Conservation (phyloP, 1,140 invertebrate genomes). For the Drosophila equinoxialis region DNA sequence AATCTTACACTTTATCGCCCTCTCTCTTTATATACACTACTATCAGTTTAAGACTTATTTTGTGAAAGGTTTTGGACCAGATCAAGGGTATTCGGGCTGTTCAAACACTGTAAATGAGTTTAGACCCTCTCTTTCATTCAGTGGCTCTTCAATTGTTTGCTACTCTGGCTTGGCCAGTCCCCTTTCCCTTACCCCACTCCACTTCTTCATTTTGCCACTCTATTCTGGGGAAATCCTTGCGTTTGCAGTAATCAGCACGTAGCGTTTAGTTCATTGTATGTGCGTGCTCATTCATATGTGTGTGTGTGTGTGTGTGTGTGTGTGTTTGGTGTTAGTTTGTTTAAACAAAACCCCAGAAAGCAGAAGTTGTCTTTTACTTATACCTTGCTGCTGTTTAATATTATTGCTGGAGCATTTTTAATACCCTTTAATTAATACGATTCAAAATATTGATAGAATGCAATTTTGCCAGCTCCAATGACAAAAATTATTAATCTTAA, state of each 20-base stretch:
- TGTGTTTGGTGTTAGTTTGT: slow-evolving; percentile 54
- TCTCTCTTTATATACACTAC: too few species aligned
- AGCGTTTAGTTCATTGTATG: slow-evolving; percentile 76
- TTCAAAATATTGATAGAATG: too few species aligned
- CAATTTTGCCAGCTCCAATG: too few species aligned
- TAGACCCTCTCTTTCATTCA: not conserved
- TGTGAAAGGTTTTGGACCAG: too few species aligned
- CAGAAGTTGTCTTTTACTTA: slow-evolving; percentile 42
- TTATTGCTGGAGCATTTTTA: not conserved
- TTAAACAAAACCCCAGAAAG: slow-evolving; percentile 57
- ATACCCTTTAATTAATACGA: not conserved
- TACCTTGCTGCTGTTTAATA: slow-evolving; percentile 1
- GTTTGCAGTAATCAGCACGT: slow-evolving; percentile 80
- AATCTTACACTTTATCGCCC: too few species aligned
- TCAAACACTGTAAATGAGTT: not conserved
- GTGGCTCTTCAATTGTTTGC: slow-evolving; percentile 46
- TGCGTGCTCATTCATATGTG: slow-evolving; percentile 54
- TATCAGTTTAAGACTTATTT: too few species aligned
- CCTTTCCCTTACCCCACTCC: not conserved
- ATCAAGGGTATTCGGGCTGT: slow-evolving; percentile 18
- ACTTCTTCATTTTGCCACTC: not conserved
- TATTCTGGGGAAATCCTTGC: slow-evolving; percentile 62
- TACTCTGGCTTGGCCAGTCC: slow-evolving; percentile 33
- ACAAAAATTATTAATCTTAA: too few species aligned
- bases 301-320: slow-evolving; percentile 10